Conservation (phyloP, 2,113 vertebrate genomes). For the Sinocyclocheilus grahami region DNA sequence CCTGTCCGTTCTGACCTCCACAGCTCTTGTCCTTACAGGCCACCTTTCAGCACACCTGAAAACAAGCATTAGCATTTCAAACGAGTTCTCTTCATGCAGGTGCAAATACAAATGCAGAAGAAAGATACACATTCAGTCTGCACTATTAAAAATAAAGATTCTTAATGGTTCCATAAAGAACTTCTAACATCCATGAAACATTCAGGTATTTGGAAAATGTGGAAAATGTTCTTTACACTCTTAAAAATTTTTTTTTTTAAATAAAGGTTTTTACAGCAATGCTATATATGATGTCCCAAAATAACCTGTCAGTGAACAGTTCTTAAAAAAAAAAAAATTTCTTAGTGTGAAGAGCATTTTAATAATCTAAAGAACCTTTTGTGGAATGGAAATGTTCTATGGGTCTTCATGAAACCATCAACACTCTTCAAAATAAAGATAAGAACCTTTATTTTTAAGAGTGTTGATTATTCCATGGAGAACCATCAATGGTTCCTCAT, state of each 20-base stretch:
- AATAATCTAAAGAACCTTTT: not conserved
- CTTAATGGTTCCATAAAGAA: not conserved
- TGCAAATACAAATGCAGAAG: not conserved
- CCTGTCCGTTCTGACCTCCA: constrained; percentile 25
- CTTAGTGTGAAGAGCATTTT: not conserved
- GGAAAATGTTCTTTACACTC: too few relatives aligned
- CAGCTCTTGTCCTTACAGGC: not conserved
- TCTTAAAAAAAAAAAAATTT: not conserved
- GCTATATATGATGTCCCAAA: too few relatives aligned
- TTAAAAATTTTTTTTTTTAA: too few relatives aligned
- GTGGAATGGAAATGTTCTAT: not conserved
- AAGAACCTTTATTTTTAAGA: too few relatives aligned
- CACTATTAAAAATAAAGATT: not conserved
- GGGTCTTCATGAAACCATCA: not conserved
- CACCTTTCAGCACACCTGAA: constrained; percentile 3
- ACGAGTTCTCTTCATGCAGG: not conserved
- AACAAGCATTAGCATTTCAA: constrained; percentile 26
- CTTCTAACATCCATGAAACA: too few relatives aligned
- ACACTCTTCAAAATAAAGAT: too few relatives aligned
- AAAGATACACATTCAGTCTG: not conserved
- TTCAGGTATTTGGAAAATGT: too few relatives aligned
- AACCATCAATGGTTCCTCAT: too few relatives aligned
- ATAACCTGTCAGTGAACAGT: too few relatives aligned
- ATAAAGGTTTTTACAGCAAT: too few relatives aligned
- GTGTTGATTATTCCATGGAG: too few relatives aligned